Conservation (phyloP, 1,140 invertebrate species). For the Eufriesea mexicana region DNA sequence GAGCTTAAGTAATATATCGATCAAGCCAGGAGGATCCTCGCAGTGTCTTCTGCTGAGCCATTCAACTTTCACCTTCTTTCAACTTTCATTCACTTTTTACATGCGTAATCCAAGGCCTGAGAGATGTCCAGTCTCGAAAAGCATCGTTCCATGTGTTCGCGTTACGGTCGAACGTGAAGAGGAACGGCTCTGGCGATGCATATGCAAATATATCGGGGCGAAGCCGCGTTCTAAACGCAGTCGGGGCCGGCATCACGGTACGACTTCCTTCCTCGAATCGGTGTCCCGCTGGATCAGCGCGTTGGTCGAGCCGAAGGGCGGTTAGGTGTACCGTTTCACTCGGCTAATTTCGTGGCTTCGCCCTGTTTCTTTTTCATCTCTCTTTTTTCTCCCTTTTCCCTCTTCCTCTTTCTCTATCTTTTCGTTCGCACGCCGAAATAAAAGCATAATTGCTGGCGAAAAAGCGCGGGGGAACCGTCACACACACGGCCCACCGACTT, state of each 20-base stretch:
- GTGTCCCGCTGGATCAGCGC: conserved; percentile 8
- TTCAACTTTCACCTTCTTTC: too few relatives aligned
- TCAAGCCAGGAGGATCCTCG: too few relatives aligned
- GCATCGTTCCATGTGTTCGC: not conserved
- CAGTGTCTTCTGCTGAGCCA: too few relatives aligned
- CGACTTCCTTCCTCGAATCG: conserved; percentile 42
- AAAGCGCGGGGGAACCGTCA: not conserved
- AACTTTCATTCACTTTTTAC: too few relatives aligned
- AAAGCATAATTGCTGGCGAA: conserved; percentile 40
- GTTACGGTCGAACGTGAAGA: not conserved
- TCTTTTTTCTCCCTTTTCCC: not conserved
- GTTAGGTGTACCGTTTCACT: conserved; percentile 51
- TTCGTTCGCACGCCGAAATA: conserved; percentile 57
- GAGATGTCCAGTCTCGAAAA: not conserved
- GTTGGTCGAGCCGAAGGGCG: not conserved
- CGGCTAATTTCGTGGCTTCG: conserved; percentile 51
- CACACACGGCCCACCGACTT: conserved; percentile 12
- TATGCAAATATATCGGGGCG: conserved; percentile 18
- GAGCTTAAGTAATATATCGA: too few relatives aligned
- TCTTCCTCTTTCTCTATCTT: not conserved
- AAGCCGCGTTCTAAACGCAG: conserved; percentile 30
- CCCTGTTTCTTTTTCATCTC: not conserved
- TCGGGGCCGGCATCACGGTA: conserved; percentile 1
- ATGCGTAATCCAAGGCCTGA: too few relatives aligned
- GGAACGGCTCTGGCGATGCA: not conserved